Evolutionary conservation across 2,888 invertebrate species (phyloP).

Genomic region (Eristalis arbustorum): DNA sequence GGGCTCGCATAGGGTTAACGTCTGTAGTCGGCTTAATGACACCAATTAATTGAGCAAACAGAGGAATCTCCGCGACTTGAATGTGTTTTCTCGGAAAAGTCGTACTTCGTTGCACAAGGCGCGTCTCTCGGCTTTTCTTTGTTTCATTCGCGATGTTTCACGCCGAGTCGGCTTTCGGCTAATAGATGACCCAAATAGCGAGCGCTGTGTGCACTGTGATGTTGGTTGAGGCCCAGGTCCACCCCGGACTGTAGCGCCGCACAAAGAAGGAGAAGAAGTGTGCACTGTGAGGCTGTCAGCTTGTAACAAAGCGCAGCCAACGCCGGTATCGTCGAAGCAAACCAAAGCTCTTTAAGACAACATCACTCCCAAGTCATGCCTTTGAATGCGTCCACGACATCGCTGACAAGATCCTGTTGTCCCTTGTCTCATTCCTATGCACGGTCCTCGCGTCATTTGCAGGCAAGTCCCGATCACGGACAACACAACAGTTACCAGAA

Average conservation of each 20-base stretch:
- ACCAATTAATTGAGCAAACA: conserved; percentile 52
- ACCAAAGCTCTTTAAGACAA: too few relatives aligned
- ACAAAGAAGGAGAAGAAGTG: too few relatives aligned
- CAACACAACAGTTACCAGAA: too few relatives aligned
- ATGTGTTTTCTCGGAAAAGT: conserved; percentile 25
- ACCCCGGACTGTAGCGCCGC: too few relatives aligned
- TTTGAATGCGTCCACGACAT: too few relatives aligned
- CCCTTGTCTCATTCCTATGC: too few relatives aligned
- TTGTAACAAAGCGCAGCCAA: background rate
- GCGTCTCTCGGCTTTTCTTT: background rate
- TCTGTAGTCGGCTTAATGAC: conserved; percentile 49
- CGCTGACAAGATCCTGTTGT: too few relatives aligned
- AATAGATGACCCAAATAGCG: background rate
- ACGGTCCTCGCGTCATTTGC: too few relatives aligned
- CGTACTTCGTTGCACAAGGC: background rate
- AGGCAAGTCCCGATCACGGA: too few relatives aligned
- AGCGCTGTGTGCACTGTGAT: background rate
- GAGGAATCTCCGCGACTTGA: background rate
- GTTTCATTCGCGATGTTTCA: background rate
- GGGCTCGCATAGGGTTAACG: conserved; percentile 5
- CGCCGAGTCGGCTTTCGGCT: background rate
- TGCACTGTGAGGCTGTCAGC: background rate
- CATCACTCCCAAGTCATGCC: too few relatives aligned
- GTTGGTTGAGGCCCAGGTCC: too few relatives aligned
- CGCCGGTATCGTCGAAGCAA: background rate